Conservation (phyloP, 2,797 vertebrate species). For the Phylloscopus collybita region DNA sequence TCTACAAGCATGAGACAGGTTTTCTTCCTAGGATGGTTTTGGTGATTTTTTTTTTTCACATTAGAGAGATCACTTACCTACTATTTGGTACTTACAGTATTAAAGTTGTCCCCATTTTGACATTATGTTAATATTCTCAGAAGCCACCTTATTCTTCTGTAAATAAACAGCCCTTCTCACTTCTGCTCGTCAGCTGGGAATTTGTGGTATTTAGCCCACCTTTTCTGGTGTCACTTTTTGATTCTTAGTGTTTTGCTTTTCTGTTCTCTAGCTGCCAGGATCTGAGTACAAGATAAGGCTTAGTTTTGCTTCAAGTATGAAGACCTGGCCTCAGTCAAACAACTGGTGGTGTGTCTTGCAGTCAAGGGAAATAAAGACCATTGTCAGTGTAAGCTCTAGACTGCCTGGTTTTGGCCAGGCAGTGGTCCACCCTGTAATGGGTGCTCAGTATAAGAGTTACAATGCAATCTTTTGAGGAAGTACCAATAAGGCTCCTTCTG, state of each 20-base stretch:
- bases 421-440: not conserved
- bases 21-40: not conserved
- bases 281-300: not conserved
- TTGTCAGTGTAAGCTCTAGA: not conserved
- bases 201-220: not conserved
- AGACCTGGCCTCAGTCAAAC: not conserved
- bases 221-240: not conserved
- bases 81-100: not conserved
- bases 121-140: not conserved
- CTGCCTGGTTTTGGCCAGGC: not conserved
- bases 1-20: not conserved
- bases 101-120: not conserved
- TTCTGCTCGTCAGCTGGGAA: not conserved
- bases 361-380: not conserved
- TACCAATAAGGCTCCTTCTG: not conserved
- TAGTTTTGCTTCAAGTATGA: not conserved
- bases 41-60: not conserved
- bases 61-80: not conserved
- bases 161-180: not conserved
- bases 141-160: not conserved
- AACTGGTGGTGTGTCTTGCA: not conserved
- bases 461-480: not conserved
- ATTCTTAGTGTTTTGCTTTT: not conserved
- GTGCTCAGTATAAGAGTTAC: constrained; percentile 11
- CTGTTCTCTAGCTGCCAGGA: not conserved